Evolutionary conservation across 2,888 invertebrate species (phyloP).

Genomic region (Drosophila dives): DNA sequence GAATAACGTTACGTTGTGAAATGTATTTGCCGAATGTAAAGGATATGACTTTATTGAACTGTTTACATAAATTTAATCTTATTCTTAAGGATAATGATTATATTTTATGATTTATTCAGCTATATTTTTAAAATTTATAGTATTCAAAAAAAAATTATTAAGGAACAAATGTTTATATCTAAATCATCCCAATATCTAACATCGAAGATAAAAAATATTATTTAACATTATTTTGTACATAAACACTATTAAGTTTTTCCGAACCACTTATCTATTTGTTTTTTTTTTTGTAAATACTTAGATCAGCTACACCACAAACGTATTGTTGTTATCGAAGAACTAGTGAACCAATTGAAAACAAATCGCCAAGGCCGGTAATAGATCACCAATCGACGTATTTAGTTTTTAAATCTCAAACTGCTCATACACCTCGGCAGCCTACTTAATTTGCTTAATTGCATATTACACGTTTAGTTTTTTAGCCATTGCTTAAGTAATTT

Average conservation of each 20-base stretch:
- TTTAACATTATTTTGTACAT: background rate
- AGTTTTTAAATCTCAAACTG: background rate
- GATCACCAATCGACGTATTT: background rate
- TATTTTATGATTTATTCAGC: background rate
- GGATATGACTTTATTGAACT: background rate
- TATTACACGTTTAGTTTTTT: background rate
- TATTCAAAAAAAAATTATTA: background rate
- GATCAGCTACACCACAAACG: background rate
- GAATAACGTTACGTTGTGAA: background rate
- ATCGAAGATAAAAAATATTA: background rate
- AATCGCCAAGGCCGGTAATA: conserved; percentile 13
- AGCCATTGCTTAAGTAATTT: background rate
- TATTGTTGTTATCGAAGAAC: background rate
- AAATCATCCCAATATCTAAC: background rate
- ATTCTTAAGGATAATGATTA: background rate
- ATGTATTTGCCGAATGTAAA: background rate
- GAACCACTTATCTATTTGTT: background rate
- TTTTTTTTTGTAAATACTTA: background rate
- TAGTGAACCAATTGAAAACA: background rate
- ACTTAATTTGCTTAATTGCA: background rate
- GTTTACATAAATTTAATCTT: background rate
- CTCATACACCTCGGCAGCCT: background rate
- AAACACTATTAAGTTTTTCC: background rate
- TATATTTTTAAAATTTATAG: background rate
- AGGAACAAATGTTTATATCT: background rate